A percentile compares a stretch with the other conserved stretches of the same genome.
Conservation (phyloP, 2,113 vertebrate species). For the Myotis davidii region DNA sequence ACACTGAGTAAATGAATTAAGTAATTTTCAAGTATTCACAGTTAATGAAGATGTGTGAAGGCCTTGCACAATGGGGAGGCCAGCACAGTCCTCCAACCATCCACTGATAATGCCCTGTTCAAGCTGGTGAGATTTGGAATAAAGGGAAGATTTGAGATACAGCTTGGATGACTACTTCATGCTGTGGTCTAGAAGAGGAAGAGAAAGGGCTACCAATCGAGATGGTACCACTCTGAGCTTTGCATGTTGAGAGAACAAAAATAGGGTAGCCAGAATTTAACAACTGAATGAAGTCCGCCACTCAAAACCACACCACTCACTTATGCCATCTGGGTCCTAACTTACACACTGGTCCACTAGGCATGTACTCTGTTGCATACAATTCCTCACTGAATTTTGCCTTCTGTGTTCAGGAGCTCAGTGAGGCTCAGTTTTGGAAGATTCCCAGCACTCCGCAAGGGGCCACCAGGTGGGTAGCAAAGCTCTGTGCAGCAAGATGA, state of each 20-base stretch:
- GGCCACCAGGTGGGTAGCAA: fast-evolving
- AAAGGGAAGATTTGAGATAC: background rate
- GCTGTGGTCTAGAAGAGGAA: background rate
- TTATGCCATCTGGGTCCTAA: background rate
- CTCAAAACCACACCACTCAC: background rate
- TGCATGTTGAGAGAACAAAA: background rate
- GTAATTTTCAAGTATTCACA: background rate
- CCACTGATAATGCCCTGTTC: background rate
- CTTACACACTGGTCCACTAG: background rate
- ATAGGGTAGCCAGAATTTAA: background rate
- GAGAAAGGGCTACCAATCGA: background rate
- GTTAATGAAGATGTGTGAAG: background rate
- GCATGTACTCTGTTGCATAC: background rate
- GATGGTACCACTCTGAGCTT: background rate
- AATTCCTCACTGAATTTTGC: background rate
- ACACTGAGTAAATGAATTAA: background rate
- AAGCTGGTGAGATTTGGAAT: background rate
- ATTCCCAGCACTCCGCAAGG: background rate
- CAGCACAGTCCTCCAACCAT: background rate
- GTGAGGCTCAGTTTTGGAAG: background rate
- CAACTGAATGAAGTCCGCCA: background rate
- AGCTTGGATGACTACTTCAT: background rate
- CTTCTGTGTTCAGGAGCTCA: background rate
- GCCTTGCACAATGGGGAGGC: background rate
- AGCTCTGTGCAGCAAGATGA: background rate